Percentiles rank a stretch among this genome's conserved stretches.
Evolutionary conservation across 2,113 vertebrate genomes (phyloP).

Genomic region (human (Homo sapiens)): GRCh38 chr21:19385501-19386000

Average conservation of each 20-base stretch:
- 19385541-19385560: not conserved
- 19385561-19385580: not conserved
- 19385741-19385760: not conserved
- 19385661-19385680: not conserved
- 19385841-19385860: not conserved
- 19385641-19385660: not conserved
- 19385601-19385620: not conserved
- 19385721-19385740: not conserved
- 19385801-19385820: not conserved
- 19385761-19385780: not conserved
- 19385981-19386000: not conserved
- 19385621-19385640: not conserved
- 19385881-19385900: not conserved
- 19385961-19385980: not conserved
- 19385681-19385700: not conserved
- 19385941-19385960: not conserved
- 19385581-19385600: not conserved
- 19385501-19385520: not conserved
- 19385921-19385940: fast-evolving
- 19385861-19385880: not conserved
- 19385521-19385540: too few species aligned
- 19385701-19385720: not conserved
- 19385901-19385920: not conserved
- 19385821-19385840: not conserved
- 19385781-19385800: not conserved